Evolutionary conservation across 2,113 vertebrate genomes (phyloP), one percentile per base, ranked within the genome.

Genomic region (Fukomys damarensis): DNA sequence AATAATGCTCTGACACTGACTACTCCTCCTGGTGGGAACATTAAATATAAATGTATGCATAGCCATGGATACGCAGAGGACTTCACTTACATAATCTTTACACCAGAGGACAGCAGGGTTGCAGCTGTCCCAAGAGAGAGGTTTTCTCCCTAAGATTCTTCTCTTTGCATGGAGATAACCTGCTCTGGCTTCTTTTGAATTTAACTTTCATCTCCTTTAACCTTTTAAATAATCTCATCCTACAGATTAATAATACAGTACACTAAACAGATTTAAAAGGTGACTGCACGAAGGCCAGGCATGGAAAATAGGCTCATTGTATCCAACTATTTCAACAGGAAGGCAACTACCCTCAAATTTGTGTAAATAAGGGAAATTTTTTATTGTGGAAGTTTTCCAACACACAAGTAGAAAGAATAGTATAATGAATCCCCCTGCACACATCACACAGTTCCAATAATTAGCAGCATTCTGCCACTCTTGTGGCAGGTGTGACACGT

Each of bases 41-140:
- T 93, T 92, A 96, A 95, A 89, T 92, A 92, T 89, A 96, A 98
- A 97, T 92, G n/a, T 66, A 95, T 92, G 70, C 41, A 88, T 66
- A 89, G 59, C 70, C 93, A 76, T 13, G 41, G 59, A 46, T 46
- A 82, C 58, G 32, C 19, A 17, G 46, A 97, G 54, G 70, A 88
- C 93, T 94, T 93, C 13, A 32, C 5, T 92, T 72, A 97, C 32
- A 92, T 91, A 97, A 95, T 87, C 58, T 58, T 87, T 94, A 96
- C 92, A 83, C 32, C 68, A 76, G 35, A 66, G 24, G 58, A 70
- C 32, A 82, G 76, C 59, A 35, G 82, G 58, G 32, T 17, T 72
- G 61, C 30, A 43, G 63, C 43, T 81, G n/a, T 84, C 68, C 46
- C 46, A 12, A 91, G 38, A 88, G 38, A 82, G 46, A 24, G 3